Base-by-base conservation (phyloP, 2,113 vertebrate genomes). In the Heliornis fulica region DNA sequence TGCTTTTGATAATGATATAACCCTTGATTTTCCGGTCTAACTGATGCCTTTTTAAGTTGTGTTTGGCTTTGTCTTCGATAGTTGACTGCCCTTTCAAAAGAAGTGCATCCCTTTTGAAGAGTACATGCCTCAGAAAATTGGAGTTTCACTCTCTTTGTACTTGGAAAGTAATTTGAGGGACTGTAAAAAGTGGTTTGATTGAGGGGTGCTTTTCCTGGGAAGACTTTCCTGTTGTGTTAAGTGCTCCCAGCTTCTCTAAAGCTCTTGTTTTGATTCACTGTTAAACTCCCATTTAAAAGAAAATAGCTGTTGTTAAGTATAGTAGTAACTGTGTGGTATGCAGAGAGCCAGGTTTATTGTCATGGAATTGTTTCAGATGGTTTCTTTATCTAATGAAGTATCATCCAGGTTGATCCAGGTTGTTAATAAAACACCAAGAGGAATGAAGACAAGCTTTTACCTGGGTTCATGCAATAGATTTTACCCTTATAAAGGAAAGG, bases 341-440 rank as follows among this genome's bases (percentile, higher is more conserved):
- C 31, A 29, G 23, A 70, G 20, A 38, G 13, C 41, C 7, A 2
- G 66, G 22, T 54, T 50, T 71, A 29, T 65, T 90, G 29, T 26
- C n/a, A 40, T 1, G 1, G 32, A 40, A 43, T 21, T 84, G 31
- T 75, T 80, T 51, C 45, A 70, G 22, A 15, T 53, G 31, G 29
- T 53, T 70, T 70, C 25, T 80, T 64, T 82, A 13, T 53, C 15
- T 64, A 76, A 45, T 36, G 29, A 81, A 46, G 36, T 46, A 14
- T 46, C 3, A 0, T 36, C 2, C 34, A 60, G 57, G n/a, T 34
- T 75, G 57, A 0, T 36, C 2, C 34, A 60, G 57, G n/a, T 34
- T 75, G 57, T 41, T 57, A 18, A 9, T 65, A 9, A 48, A 25
- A 50, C 12, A 18, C 51, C 41, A 76, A 75, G 31, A 32, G 53